phyloP scores from a whole-genome alignment of 2,797 vertebrate genomes.

The Tolypeutes matacus region DNA sequence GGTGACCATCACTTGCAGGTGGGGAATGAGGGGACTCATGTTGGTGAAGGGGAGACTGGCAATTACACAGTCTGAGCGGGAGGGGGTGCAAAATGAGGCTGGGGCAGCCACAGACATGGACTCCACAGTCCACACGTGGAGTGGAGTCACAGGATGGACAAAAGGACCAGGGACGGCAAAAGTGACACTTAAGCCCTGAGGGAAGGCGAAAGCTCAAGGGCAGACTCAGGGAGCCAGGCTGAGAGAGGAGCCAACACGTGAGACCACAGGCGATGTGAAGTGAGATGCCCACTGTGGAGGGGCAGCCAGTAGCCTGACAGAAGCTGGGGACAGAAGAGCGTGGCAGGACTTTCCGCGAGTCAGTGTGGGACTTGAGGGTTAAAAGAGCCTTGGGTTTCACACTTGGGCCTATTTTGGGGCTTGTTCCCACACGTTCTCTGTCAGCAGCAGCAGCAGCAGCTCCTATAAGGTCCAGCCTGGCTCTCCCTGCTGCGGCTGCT shows the following conservation, averaged over 20 bases:
- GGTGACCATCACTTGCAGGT: conserved; percentile 74
- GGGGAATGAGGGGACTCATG: background rate
- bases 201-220: background rate
- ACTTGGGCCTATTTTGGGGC: conserved; percentile 18
- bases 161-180: background rate
- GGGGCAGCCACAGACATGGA: background rate
- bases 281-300: background rate
- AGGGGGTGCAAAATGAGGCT: background rate
- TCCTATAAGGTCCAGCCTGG: conserved; percentile 25
- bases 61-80: background rate
- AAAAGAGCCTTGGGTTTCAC: conserved; percentile 44
- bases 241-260: background rate
- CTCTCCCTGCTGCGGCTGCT: conserved; percentile 9
- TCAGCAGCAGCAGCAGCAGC: background rate
- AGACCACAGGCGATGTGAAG: no score
- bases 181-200: background rate
- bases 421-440: conserved; percentile 25
- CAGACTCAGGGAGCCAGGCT: background rate
- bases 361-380: background rate
- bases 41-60: background rate
- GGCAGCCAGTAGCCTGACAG: background rate
- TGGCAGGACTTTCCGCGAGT: background rate
- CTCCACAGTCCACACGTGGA: background rate
- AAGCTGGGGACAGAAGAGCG: background rate
- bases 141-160: background rate